Evolutionary conservation across 64 coral and sea anemone genomes (phyloP).

Genomic region (Montipora cactus): DNA sequence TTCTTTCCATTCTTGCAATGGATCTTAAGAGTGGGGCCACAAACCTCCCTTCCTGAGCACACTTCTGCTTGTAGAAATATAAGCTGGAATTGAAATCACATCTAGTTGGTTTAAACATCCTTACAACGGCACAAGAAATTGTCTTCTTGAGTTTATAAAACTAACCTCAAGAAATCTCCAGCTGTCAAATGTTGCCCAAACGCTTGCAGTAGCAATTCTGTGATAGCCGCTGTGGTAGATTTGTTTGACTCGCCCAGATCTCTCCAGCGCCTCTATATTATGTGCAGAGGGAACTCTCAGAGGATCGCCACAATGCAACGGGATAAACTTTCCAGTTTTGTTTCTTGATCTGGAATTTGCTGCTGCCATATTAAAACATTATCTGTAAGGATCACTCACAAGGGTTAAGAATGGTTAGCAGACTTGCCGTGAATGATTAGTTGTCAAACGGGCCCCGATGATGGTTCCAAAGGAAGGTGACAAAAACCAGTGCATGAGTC

Average conservation of each 20-base stretch:
- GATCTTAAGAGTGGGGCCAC: background rate
- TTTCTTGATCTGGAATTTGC: no score
- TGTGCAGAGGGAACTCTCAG: no score
- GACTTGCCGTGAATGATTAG: no score
- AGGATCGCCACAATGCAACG: no score
- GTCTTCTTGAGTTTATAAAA: background rate
- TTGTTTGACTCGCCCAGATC: conserved; percentile 7
- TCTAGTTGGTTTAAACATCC: background rate
- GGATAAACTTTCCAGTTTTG: no score
- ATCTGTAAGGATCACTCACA: background rate
- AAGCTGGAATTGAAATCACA: background rate
- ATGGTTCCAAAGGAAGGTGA: no score
- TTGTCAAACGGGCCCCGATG: no score
- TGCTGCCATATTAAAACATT: background rate
- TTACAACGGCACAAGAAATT: background rate
- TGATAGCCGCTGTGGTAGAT: background rate
- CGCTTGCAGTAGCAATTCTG: background rate
- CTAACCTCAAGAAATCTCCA: background rate
- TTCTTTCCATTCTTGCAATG: background rate
- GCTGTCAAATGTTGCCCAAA: background rate
- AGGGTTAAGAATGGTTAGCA: background rate
- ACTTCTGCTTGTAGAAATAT: background rate
- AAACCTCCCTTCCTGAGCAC: background rate
- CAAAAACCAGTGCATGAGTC: no score
- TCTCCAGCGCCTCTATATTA: background rate